Conservation (phyloP, 2,888 invertebrate genomes). For the Dascillus cervinus region DNA sequence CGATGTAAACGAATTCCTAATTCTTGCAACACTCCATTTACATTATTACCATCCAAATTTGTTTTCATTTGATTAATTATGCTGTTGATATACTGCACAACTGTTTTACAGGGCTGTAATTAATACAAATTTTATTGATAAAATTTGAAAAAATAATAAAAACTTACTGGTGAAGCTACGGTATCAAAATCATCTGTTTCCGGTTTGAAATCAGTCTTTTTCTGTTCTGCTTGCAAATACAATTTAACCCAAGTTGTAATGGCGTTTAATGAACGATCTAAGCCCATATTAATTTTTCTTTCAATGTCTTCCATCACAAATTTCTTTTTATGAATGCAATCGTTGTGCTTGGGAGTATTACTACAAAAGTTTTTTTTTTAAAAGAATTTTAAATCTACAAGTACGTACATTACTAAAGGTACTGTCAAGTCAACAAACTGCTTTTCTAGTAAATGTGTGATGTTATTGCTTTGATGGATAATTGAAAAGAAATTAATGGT, state of each 20-base stretch:
- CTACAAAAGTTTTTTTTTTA: too few relatives aligned
- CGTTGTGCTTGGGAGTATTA: conserved; percentile 82
- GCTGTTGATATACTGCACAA: conserved; percentile 73
- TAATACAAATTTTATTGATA: conserved; percentile 2
- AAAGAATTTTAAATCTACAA: conserved; percentile 3
- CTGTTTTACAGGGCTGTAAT: conserved; percentile 70
- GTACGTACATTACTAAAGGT: conserved; percentile 73
- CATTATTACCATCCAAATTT: conserved; percentile 87
- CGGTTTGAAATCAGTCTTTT: conserved; percentile 88
- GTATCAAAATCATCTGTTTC: conserved; percentile 78
- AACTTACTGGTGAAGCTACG: conserved; percentile 68
- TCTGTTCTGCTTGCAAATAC: conserved; percentile 87
- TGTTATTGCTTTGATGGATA: conserved; percentile 87
- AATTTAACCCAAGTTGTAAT: conserved; percentile 87
- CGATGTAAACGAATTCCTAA: conserved; percentile 88
- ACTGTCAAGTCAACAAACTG: conserved; percentile 84
- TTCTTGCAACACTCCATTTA: conserved; percentile 78
- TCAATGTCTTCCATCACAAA: conserved; percentile 82
- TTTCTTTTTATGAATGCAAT: conserved; percentile 81
- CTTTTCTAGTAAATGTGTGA: conserved; percentile 88
- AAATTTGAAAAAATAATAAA: conserved; percentile 1
- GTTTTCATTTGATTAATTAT: conserved; percentile 71
- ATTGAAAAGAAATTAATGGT: conserved; percentile 91
- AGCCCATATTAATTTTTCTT: conserved; percentile 79
- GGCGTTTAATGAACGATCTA: conserved; percentile 80